A percentile compares a stretch with the other conserved stretches of the same genome.
These are phyloP conservation scores for Lycorma delicatula DNA, from an alignment of 1,140 invertebrate genomes.

Conservation along the genomic window DNA sequence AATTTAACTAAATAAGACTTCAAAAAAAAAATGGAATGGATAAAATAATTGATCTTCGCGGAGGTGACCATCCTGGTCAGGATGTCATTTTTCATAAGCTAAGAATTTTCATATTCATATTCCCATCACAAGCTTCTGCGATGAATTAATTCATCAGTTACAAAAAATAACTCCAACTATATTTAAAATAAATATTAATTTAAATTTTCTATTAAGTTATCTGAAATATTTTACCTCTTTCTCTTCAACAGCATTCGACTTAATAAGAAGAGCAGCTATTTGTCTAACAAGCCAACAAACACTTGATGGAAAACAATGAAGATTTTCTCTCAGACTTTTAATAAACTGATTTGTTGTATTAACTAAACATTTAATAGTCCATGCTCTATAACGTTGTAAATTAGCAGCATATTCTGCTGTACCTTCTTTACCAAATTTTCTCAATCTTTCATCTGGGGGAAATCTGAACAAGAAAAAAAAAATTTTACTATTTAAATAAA, in stretches of 20 bases:
- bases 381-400: slow-evolving; percentile 63
- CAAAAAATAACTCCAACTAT: too few relatives aligned
- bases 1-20: too few relatives aligned
- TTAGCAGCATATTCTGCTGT: slow-evolving; percentile 59
- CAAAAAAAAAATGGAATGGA: too few relatives aligned
- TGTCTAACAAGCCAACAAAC: slow-evolving; percentile 68
- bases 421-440: slow-evolving; percentile 71
- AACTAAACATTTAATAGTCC: slow-evolving; percentile 72
- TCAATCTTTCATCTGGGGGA: slow-evolving; percentile 54
- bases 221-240: slow-evolving; percentile 45
- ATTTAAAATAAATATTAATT: too few relatives aligned
- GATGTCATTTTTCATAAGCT: too few relatives aligned
- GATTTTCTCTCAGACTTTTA: slow-evolving; percentile 71
- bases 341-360: slow-evolving; percentile 76
- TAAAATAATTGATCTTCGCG: too few relatives aligned
- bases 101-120: too few relatives aligned
- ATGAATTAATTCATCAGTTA: too few relatives aligned
- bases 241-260: slow-evolving; percentile 48
- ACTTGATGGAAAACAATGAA: slow-evolving; percentile 86
- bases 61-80: too few relatives aligned
- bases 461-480: slow-evolving; percentile 45
- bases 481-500: slow-evolving; percentile 12
- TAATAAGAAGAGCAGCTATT: slow-evolving; percentile 58
- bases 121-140: too few relatives aligned
- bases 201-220: neutral